Base-by-base conservation (phyloP, 2,888 invertebrate species). In the Platycheirus albimanus region DNA sequence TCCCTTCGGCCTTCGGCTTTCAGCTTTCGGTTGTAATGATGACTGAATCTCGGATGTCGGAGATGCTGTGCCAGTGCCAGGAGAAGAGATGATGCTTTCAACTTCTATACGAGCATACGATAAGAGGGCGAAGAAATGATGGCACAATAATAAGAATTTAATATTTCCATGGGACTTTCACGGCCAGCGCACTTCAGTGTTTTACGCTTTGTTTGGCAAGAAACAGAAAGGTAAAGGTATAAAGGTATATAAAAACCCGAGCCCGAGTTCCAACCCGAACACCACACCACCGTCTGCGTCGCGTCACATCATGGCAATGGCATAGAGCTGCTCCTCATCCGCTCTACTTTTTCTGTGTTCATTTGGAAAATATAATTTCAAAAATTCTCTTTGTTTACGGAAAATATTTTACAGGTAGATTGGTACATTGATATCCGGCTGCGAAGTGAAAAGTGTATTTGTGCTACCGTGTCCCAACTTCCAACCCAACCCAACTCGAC, bases 371-470 rank as follows among this genome's bases (percentile, higher is more conserved):
- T 83, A 77, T 74, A 74, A 83, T 83, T 83, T 83, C 72, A 67
- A 77, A 75, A 83, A 77, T 83, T 77, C 77, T 72, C 77, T 77
- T 83, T 83, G 77, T 77, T 77, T 83, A 72, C 77, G 69, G 77
- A 69, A 83, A 74, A 74, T 69, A 77, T 77, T 83, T 83, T 61
- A 83, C 83, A 83, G 83, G 83, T 77, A 77, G 83, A 69, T 83
- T 83, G 83, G 83, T 83, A 77, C 83, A 83, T 83, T 83, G 83
- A 83, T 77, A 83, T 83, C 77, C 77, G 72, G 77, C 77, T 83
- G 72, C 64, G 67, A 78, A 83, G 72, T 77, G 83, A 83, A 83
- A 83, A 83, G 58, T 83, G n/a, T n/a, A 83, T 77, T 83, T n/a
- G n/a, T 83, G 63, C 72, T 43, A 1, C 58, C 41, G 43, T n/a